These are phyloP conservation scores for Apostichopus japonicus DNA, from an alignment of 35 echinoderm and acorn worm species.

Conservation along the genomic window DNA sequence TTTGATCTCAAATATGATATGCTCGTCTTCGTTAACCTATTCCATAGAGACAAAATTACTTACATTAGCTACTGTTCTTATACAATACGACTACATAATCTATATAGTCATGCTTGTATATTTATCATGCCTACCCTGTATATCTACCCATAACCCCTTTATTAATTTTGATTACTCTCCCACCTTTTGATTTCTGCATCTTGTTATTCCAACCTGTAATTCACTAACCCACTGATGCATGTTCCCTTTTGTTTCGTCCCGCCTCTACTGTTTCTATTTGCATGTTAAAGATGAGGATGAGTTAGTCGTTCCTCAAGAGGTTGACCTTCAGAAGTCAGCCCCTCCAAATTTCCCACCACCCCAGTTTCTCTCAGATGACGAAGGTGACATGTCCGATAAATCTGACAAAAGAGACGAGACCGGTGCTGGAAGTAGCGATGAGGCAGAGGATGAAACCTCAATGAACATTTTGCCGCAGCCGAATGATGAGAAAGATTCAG, in stretches of 20 bases:
- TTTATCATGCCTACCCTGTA: too few relatives aligned
- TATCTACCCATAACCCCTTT: slow-evolving; percentile 3
- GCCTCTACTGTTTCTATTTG: background rate
- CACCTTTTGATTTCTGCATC: background rate
- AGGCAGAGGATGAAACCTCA: background rate
- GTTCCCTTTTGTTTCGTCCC: slow-evolving; percentile 17
- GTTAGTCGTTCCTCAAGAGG: background rate
- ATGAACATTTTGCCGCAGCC: too few relatives aligned
- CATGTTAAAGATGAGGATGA: slow-evolving; percentile 41
- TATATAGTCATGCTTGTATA: too few relatives aligned
- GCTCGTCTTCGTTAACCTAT: too few relatives aligned
- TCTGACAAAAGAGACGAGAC: background rate
- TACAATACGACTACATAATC: too few relatives aligned
- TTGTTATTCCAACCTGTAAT: background rate
- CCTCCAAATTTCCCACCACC: background rate
- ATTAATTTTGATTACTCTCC: background rate
- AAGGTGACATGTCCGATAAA: background rate
- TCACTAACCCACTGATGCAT: background rate
- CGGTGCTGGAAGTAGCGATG: background rate
- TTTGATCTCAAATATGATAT: too few relatives aligned
- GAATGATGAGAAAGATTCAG: background rate
- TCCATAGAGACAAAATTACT: too few relatives aligned
- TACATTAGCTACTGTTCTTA: too few relatives aligned
- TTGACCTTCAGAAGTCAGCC: slow-evolving; percentile 5
- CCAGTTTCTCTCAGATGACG: slow-evolving; percentile 1